Base-by-base conservation (phyloP, 2,888 invertebrate genomes). In the Pycnomerus fuliginosus region DNA sequence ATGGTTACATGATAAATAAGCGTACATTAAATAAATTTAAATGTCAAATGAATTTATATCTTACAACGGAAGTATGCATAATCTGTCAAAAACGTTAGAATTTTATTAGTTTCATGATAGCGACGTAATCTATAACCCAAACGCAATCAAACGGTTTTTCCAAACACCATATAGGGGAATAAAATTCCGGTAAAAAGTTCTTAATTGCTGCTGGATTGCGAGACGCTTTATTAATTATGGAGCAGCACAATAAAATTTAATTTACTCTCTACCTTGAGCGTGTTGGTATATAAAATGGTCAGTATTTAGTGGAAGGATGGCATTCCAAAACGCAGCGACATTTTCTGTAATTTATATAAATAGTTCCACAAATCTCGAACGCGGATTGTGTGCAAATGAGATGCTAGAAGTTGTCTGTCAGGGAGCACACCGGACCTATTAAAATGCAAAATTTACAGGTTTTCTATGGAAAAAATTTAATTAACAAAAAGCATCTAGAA, bases 301-400 rank as follows among this genome's bases (percentile, higher is more conserved):
- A 24, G 48, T 17, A 31, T 37, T 48, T 49, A 40, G 42, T 32
- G 29, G 32, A 23, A 30, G 10, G 35, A 44, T 46, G 41, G 50
- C 57, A 58, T 60, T 58, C 58, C 55, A 30, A 45, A 44, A 49
- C 37, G 40, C 48, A 52, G 48, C 42, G 55, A 58, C 59, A 55
- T 56, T 61, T 61, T 57, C 57, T 49, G 57, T 50, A 60, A 61
- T 61, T 61, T 61, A 61, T 62, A 58, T 57, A 63, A 60, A 61
- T 55, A 61, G 53, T 60, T 60, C 58, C 56, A 58, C 60, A 61
- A 60, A 62, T 61, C 55, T 59, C 53, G 44, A 49, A 52, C 51
- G 57, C 47, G 58, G 50, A 63, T 63, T 63, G 63, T 63, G 63
- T 63, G 63, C 60, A 63, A 63, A 63, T 63, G 58, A 61, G 60